A percentile compares a stretch with the other conserved stretches of the same genome.
phyloP scores from a whole-genome alignment of 2,797 vertebrate genomes.

The Catharus ustulatus region DNA sequence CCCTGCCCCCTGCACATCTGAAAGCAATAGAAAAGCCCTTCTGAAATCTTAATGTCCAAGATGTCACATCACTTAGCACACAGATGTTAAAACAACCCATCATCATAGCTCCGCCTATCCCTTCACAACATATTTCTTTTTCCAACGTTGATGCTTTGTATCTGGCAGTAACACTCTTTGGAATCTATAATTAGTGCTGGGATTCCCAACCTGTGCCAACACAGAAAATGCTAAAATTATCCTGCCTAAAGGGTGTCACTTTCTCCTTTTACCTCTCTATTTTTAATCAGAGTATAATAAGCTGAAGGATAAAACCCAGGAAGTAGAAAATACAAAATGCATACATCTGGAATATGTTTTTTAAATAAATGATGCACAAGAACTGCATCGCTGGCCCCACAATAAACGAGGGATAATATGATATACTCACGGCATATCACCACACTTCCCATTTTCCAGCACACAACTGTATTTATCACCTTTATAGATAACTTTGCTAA shows the following conservation, averaged over 20 bases:
- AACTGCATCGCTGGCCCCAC: neutral
- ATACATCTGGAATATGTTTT: neutral
- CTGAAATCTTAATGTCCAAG: neutral
- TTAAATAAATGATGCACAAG: neutral
- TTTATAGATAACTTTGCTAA: neutral
- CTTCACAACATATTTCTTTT: neutral
- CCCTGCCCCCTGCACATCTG: neutral
- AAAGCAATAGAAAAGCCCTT: neutral
- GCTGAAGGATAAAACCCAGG: neutral
- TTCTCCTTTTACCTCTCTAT: neutral
- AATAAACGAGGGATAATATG: neutral
- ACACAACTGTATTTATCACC: neutral
- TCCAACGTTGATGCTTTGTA: neutral
- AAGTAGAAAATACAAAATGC: neutral
- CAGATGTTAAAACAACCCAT: neutral
- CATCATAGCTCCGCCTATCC: neutral
- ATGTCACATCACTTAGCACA: neutral
- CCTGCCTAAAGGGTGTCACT: neutral
- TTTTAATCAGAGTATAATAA: neutral
- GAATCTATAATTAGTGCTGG: neutral
- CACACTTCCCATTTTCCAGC: neutral
- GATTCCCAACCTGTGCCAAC: neutral
- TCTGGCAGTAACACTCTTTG: neutral
- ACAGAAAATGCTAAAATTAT: conserved; percentile 27
- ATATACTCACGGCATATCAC: neutral